A percentile compares a stretch with the other conserved stretches of the same genome.
These are phyloP conservation scores for Hemitrygon akajei DNA, from an alignment of 2,797 vertebrate genomes.

Conservation along the genomic window DNA sequence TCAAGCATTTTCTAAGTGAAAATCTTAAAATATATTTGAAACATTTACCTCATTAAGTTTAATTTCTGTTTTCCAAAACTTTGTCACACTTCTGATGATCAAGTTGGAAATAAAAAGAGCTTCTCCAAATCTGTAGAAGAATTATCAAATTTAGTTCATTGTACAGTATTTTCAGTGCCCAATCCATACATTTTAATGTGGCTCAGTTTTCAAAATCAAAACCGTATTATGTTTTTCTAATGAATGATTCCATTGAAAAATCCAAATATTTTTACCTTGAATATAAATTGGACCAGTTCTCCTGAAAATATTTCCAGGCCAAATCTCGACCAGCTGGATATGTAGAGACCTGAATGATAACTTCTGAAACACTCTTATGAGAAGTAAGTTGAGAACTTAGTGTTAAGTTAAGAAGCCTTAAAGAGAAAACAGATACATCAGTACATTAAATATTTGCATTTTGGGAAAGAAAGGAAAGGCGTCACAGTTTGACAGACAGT, in stretches of 20 bases:
- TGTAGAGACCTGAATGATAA: constrained; percentile 88
- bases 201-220: background rate
- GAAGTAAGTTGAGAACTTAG: constrained; percentile 88
- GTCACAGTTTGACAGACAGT: background rate
- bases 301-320: constrained; percentile 92
- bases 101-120: constrained; percentile 91
- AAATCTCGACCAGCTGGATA: constrained; percentile 89
- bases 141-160: constrained; percentile 38
- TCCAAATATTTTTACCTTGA: constrained; percentile 65
- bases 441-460: constrained; percentile 6
- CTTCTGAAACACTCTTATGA: constrained; percentile 92
- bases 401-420: constrained; percentile 85
- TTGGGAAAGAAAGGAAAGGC: background rate
- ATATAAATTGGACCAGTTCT: constrained; percentile 92
- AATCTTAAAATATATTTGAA: background rate
- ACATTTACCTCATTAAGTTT: constrained; percentile 84
- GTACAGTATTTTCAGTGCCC: background rate
- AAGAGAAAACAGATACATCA: constrained; percentile 29
- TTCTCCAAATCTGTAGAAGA: constrained; percentile 78
- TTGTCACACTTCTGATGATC: constrained; percentile 91
- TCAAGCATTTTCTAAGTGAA: background rate
- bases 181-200: background rate
- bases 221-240: constrained; percentile 5
- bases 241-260: background rate
- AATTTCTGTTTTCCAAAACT: constrained; percentile 87